A percentile compares a stretch with the other conserved stretches of the same genome.
phyloP scores from a whole-genome alignment of 2,797 vertebrate genomes.

The Macroramphosus scolopax region DNA sequence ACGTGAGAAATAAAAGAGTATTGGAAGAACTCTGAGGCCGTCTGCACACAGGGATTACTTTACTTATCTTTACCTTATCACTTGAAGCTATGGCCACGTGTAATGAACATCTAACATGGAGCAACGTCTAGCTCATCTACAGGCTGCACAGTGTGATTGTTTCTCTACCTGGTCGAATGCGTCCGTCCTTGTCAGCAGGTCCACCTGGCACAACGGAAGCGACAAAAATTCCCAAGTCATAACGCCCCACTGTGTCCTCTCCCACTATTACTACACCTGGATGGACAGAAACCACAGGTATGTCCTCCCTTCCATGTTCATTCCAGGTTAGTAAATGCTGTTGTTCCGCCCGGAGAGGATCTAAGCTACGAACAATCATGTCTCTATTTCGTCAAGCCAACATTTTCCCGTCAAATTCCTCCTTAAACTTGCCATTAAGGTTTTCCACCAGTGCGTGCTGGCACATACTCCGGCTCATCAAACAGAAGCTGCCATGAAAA shows the following conservation, averaged over 20 bases:
- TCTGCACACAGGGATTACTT: too few species aligned
- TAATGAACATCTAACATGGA: too few species aligned
- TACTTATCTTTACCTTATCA: too few species aligned
- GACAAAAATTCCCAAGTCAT: conserved; percentile 86
- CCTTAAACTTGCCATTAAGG: not conserved
- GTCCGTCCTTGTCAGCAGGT: conserved; percentile 86
- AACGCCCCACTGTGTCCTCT: conserved; percentile 81
- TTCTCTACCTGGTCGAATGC: conserved; percentile 82
- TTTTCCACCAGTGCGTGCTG: not conserved
- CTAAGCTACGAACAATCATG: too few species aligned
- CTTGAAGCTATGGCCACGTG: too few species aligned
- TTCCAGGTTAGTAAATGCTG: too few species aligned
- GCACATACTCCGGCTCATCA: not conserved
- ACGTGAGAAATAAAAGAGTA: too few species aligned
- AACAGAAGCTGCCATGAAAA: not conserved
- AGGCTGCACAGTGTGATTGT: not conserved
- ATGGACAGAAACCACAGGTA: conserved; percentile 13
- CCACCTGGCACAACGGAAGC: conserved; percentile 86
- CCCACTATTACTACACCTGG: conserved; percentile 88
- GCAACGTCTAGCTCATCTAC: too few species aligned
- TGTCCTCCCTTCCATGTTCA: too few species aligned
- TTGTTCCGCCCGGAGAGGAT: too few species aligned
- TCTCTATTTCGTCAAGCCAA: too few species aligned
- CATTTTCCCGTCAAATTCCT: not conserved
- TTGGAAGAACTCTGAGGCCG: too few species aligned